Evolutionary conservation across 2,888 invertebrate genomes (phyloP), one percentile per base, ranked within the genome.

Genomic region (Eristalis tenax): DNA sequence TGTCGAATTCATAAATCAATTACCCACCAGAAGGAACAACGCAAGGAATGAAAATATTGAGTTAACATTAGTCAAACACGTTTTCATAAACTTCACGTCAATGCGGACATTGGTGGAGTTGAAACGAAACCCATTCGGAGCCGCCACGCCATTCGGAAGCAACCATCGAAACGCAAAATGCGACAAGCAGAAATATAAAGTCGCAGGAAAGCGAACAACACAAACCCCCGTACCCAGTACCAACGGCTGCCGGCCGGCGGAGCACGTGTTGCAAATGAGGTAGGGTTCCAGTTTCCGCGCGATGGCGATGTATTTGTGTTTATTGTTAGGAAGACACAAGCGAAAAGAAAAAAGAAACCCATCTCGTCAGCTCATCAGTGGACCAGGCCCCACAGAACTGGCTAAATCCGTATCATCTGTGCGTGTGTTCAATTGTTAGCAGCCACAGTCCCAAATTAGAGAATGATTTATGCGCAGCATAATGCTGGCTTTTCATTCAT

Each of bases 401-500:
- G 32, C 63, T 13, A 65, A 65, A 65, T 65, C 40, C 65, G 40
- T 65, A 32, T 40, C 65, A 65, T 26, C 3, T 22, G 22, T 18
- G 38, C 35, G 35, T 38, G 38, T 38, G 65, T 65, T 22, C 65
- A 65, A 65, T 65, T 65, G 35, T 65, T 40, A 22, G 40, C 35
- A 22, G 40, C 35, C 65, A 40, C 65, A 65, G 22, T 38, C 65
- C 18, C 18, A 65, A 65, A 65, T 65, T 65, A 38, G 65, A 18
- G 22, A 22, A 40, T 65, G 65, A 65, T 65, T 65, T 65, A 38
- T 65, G 59, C 59, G 59, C 59, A 43, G 32, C 22, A 57, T 61
- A 26, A 59, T 59, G 70, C 18, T 28, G 56, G 56, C 23, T 28
- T 56, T 77, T 69, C 70, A 70, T 70, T 64, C 78, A 70, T 78